Base-by-base conservation (phyloP, 2,113 vertebrate genomes). In the Pseudopipra pipra region DNA sequence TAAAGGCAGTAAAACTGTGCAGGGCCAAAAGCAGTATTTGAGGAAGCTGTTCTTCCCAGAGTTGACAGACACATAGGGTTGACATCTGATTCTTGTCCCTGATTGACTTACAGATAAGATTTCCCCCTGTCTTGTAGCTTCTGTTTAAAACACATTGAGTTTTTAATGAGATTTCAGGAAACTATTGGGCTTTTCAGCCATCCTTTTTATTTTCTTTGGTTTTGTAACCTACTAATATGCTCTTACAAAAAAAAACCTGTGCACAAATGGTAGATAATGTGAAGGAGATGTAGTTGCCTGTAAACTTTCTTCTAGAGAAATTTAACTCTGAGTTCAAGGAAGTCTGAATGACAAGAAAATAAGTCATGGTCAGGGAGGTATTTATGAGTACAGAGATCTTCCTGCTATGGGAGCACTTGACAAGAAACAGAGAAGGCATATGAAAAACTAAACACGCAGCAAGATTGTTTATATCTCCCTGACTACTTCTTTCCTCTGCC, bases 371-470 rank as follows among this genome's bases (percentile, higher is more conserved):
- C 46, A 83, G 55, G 14, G 5, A 3, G 80, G 16, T 91, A 39
- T 82, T 91, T 91, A 79, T 61, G 71, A 90, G 35, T 41, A 59
- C 31, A 71, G 67, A 83, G 43, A 83, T 86, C 63, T 91, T 91
- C 59, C 70, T 91, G 51, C 68, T 86, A 4, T 3, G 5, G 47
- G 28, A 52, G 11, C 39, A 70, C 35, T 96, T 95, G 91, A 91
- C 74, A 94, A 82, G 70, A 95, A 94, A 65, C 87, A 94, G 89
- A 79, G 68, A 92, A 95, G 37, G 65, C 70, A 43, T 30, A 13
- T 75, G 43, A 88, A 56, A 65, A 72, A 46, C 52, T 43, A 84
- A 93, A 85, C 47, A 72, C 20, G 21, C 1, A 0, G 43, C 44
- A 82, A 43, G 51, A 39, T 71, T 76, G 51, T 81, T 90, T 93